phyloP scores from a whole-genome alignment of 2,888 invertebrate species.

The Noctua fimbriata region DNA sequence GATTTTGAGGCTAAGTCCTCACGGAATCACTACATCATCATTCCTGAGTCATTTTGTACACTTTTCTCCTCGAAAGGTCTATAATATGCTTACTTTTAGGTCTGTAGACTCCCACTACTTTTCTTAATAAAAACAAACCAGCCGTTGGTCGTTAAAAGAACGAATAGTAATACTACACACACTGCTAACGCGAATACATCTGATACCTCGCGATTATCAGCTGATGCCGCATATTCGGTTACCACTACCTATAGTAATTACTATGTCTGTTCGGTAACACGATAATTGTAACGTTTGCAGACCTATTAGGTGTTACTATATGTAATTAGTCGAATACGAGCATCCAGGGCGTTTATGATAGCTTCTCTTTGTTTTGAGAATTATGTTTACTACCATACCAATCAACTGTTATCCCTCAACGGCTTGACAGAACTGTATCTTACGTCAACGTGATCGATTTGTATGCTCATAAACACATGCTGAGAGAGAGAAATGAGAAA shows the following conservation, averaged over 20 bases:
- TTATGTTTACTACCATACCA: not conserved
- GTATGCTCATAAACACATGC: not conserved
- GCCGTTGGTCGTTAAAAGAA: constrained; percentile 9
- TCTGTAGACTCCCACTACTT: not conserved
- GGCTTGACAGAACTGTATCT: not conserved
- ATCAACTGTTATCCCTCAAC: not conserved
- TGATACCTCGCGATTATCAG: constrained; percentile 30
- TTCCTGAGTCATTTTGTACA: not conserved
- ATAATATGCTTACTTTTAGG: not conserved
- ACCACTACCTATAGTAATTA: constrained; percentile 21
- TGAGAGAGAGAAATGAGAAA: too few species aligned
- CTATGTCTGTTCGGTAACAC: constrained; percentile 25
- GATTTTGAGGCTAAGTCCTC: too few species aligned
- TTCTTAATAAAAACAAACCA: not conserved
- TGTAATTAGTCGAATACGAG: constrained; percentile 7
- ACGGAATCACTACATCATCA: not conserved
- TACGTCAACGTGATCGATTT: not conserved
- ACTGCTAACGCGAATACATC: constrained; percentile 23
- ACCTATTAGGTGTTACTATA: not conserved
- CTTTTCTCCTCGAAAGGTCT: too few species aligned
- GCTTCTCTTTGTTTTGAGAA: not conserved
- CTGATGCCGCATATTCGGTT: constrained; percentile 25
- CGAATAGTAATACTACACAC: constrained; percentile 10
- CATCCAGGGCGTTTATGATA: not conserved
- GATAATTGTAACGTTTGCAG: constrained; percentile 25